Evolutionary conservation across 2,797 vertebrate species (phyloP).

Genomic region (Podarcis lilfordi): DNA sequence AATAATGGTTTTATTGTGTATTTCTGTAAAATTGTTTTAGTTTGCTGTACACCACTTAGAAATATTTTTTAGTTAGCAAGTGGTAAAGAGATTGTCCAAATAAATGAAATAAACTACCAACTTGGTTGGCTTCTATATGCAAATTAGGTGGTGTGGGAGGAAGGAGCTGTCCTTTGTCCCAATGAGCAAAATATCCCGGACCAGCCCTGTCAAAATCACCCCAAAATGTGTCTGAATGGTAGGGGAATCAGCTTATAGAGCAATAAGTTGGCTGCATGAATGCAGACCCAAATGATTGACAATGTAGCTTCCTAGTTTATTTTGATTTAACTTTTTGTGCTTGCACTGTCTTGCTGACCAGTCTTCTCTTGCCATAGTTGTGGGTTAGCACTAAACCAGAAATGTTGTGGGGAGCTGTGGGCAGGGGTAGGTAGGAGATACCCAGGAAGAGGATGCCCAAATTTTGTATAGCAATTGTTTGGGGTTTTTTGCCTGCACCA

Average conservation of each 20-base stretch:
- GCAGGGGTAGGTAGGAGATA: not conserved
- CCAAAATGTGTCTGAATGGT: not conserved
- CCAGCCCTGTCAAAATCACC: not conserved
- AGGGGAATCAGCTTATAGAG: not conserved
- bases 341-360: not conserved
- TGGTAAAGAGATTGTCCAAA: too few relatives aligned
- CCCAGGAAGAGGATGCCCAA: not conserved
- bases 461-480: not conserved
- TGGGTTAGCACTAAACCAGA: not conserved
- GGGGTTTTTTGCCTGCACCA: not conserved
- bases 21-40: too few relatives aligned
- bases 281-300: not conserved
- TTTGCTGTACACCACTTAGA: too few relatives aligned
- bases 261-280: not conserved
- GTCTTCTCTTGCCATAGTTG: not conserved
- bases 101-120: too few relatives aligned
- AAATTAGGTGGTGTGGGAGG: too few relatives aligned
- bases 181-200: too few relatives aligned
- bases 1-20: too few relatives aligned
- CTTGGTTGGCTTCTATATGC: too few relatives aligned
- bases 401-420: not conserved
- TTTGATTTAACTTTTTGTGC: not conserved
- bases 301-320: not conserved
- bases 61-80: too few relatives aligned
- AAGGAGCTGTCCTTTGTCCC: too few relatives aligned